A percentile compares a stretch with the other conserved stretches of the same genome.
Evolutionary conservation across 2,888 invertebrate genomes (phyloP).

Genomic region (Augiades crinisus): DNA sequence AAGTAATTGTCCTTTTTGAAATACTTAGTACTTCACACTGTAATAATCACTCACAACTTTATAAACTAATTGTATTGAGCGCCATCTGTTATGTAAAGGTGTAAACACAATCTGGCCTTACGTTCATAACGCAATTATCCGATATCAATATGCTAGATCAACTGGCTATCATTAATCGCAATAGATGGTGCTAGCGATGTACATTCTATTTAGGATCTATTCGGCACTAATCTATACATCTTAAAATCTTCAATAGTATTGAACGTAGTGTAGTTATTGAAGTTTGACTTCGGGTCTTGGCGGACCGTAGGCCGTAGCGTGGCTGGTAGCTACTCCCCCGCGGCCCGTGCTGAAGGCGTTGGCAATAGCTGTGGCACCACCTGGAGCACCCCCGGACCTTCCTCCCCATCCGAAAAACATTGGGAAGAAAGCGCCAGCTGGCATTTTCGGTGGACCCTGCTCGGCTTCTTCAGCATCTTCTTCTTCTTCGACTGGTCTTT

Average conservation of each 20-base stretch:
- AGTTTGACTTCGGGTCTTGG: slow-evolving; percentile 64
- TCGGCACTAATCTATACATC: slow-evolving; percentile 23
- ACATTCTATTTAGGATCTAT: not conserved
- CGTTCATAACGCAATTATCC: not conserved
- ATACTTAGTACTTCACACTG: not conserved
- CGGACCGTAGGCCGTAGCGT: slow-evolving; percentile 86
- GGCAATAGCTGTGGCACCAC: slow-evolving; percentile 85
- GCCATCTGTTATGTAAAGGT: slow-evolving; percentile 27
- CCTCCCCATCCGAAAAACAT: slow-evolving; percentile 82
- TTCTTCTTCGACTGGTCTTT: slow-evolving; percentile 56
- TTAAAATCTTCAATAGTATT: slow-evolving; percentile 4
- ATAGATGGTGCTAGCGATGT: slow-evolving; percentile 30
- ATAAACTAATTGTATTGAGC: not conserved
- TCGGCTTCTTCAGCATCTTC: slow-evolving; percentile 79
- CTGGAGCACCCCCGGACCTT: slow-evolving; percentile 67
- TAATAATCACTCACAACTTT: not conserved
- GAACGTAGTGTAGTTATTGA: not conserved
- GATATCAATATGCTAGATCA: not conserved
- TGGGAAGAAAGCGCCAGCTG: slow-evolving; percentile 84
- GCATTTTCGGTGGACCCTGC: slow-evolving; percentile 66
- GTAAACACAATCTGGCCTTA: slow-evolving; percentile 11
- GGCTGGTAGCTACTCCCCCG: slow-evolving; percentile 86
- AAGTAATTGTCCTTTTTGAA: slow-evolving; percentile 1
- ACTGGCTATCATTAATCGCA: slow-evolving; percentile 13
- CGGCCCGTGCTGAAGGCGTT: slow-evolving; percentile 87